Evolutionary conservation across 2,113 vertebrate species (phyloP).

Genomic region (Aspiorhynchus laticeps): DNA sequence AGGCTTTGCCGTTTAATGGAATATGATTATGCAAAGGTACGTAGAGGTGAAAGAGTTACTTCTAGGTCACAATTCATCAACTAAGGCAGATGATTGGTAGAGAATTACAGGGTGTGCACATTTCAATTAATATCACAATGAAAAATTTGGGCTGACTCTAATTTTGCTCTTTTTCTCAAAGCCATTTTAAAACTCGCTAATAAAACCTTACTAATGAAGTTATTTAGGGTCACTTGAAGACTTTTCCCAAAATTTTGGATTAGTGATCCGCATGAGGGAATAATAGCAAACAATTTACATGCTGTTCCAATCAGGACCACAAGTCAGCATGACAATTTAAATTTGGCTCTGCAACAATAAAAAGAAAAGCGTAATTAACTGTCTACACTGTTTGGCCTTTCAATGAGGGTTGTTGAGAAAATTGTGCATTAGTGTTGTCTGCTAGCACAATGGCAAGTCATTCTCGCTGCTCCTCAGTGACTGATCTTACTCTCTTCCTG

Average conservation of each 20-base stretch:
- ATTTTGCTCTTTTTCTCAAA: background rate
- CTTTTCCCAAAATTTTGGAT: constrained; percentile 6
- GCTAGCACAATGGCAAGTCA: constrained; percentile 17
- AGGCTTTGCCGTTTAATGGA: background rate
- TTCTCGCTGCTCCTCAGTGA: background rate
- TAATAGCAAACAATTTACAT: constrained; percentile 32
- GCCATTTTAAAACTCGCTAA: background rate
- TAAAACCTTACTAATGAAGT: background rate
- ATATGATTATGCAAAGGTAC: constrained; percentile 1
- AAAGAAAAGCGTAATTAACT: constrained; percentile 28
- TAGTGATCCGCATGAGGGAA: background rate
- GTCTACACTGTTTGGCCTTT: background rate
- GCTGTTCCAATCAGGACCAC: constrained; percentile 18
- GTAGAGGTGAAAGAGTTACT: background rate
- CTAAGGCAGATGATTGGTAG: background rate
- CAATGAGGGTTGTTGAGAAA: background rate
- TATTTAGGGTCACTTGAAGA: constrained; percentile 13
- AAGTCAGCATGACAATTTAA: background rate
- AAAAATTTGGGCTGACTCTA: background rate
- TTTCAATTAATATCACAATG: background rate
- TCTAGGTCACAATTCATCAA: background rate
- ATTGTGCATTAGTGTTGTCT: background rate
- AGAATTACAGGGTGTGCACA: background rate
- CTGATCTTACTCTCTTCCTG: background rate
- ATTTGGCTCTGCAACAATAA: background rate